These are phyloP conservation scores for Chionodraco myersi DNA, from an alignment of 2,113 vertebrate species.

Conservation along the genomic window DNA sequence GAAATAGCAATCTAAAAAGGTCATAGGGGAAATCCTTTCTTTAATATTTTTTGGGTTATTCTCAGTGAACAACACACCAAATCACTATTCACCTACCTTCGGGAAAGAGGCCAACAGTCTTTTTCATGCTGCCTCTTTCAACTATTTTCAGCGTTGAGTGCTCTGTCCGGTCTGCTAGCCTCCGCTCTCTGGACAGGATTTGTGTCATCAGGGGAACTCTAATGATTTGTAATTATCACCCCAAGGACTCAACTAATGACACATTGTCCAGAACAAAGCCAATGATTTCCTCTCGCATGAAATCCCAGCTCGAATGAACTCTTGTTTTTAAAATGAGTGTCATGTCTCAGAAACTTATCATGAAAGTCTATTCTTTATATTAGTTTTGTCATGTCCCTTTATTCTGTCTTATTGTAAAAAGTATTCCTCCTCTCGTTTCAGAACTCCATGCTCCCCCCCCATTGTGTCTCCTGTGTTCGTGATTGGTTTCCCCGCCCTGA, in stretches of 20 bases:
- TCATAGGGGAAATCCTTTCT: background rate
- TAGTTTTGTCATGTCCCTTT: too few relatives aligned
- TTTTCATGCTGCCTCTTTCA: constrained; percentile 2
- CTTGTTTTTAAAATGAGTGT: background rate
- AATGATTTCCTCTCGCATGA: background rate
- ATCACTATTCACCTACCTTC: background rate
- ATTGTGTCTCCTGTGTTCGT: too few relatives aligned
- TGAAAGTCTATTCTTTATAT: too few relatives aligned
- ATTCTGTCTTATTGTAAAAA: too few relatives aligned
- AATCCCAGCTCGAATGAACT: background rate
- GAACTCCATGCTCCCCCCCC: too few relatives aligned
- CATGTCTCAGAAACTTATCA: too few relatives aligned
- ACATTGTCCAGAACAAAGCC: background rate
- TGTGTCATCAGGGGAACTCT: background rate
- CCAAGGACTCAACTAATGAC: background rate
- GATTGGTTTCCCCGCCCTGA: too few relatives aligned
- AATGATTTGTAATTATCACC: constrained; percentile 15
- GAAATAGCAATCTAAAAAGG: background rate
- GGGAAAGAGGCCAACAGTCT: background rate
- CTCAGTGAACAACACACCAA: background rate
- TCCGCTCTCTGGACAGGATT: background rate
- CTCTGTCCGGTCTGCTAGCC: constrained; percentile 19
- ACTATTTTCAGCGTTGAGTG: background rate
- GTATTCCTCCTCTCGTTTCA: too few relatives aligned
- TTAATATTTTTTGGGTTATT: background rate